A percentile compares a stretch with the other conserved stretches of the same genome.
Evolutionary conservation across 2,888 invertebrate species (phyloP).

Genomic region (Proisotoma minuta): DNA sequence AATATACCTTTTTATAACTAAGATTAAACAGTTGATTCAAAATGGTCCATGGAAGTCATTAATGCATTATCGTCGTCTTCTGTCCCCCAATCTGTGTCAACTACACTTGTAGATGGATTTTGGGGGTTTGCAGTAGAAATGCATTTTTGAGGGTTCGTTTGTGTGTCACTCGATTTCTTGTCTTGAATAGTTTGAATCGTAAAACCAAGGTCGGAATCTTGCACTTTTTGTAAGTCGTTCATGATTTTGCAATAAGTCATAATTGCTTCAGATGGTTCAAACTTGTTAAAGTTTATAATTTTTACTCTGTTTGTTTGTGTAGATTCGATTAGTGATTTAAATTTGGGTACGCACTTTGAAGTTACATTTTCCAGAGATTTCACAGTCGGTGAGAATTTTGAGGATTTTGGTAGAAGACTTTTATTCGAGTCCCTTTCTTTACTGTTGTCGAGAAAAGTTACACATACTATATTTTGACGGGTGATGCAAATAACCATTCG

Average conservation of each 20-base stretch:
- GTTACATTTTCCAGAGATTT: no score
- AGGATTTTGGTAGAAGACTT: not conserved
- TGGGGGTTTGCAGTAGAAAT: not conserved
- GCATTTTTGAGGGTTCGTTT: not conserved
- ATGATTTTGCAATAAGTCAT: conserved; percentile 14
- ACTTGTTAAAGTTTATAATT: conserved; percentile 21
- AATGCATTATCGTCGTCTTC: conserved; percentile 32
- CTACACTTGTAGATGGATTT: conserved; percentile 3
- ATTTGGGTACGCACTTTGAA: no score
- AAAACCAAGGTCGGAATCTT: no score
- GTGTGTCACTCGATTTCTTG: no score
- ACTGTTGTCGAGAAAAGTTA: no score
- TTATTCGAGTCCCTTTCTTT: not conserved
- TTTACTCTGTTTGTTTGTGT: conserved; percentile 2
- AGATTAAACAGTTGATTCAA: no score
- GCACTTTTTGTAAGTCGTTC: no score
- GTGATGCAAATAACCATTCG: conserved; percentile 28
- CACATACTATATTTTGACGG: conserved; percentile 30
- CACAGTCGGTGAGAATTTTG: not conserved
- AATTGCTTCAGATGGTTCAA: conserved; percentile 12
- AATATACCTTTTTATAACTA: no score
- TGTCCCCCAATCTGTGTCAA: no score
- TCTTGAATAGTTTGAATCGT: no score
- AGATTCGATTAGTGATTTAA: not conserved
- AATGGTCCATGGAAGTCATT: conserved; percentile 19